Evolutionary conservation across 2,888 invertebrate genomes (phyloP), one percentile per base, ranked within the genome.

Genomic region (Calliphora vomitoria): DNA sequence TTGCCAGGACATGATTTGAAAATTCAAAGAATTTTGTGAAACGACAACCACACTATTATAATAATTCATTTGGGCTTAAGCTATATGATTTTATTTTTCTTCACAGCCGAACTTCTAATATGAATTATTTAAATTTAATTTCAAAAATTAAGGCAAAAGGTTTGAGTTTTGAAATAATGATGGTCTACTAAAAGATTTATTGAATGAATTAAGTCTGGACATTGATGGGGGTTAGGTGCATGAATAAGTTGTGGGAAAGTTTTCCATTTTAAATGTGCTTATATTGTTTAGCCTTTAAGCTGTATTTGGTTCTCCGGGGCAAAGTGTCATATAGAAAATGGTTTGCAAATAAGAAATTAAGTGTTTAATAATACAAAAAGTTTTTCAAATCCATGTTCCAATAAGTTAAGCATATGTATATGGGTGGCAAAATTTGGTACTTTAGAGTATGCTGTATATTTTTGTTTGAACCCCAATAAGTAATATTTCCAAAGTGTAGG

Each of bases 1-100:
- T 82, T 82, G 76, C 53, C 82, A 69, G 68, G 75, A 69, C 82
- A 82, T 76, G 82, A 76, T 68, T 69, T 60, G 50, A 76, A 69
- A 76, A 82, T 47, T 68, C 31, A 66, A 66, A 47, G 25, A 75
- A 75, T 68, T 74, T 75, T 47, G 31, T 82, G 75, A 66, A 66
- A 60, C 25, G 35, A 60, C 8, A 47, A 35, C 35, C 4, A 35
- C 35, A 35, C 35, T 35, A 35, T 6, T 5, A 4, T 35, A 66
- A 68, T 41, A 58, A 50, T 71, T 60, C 55, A 44, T 44, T 58
- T 31, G 3, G 44, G 55, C 62, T 66, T 20, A 11, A 18, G 55
- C 18, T 20, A 60, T 15, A 53, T 38, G 18, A 6, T 1, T 25
- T 31, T 15, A 15, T 41, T 13, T 58, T 60, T 31, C 0, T 35